phyloP scores from a whole-genome alignment of 2,113 vertebrate genomes.

The Aphelocoma coerulescens region DNA sequence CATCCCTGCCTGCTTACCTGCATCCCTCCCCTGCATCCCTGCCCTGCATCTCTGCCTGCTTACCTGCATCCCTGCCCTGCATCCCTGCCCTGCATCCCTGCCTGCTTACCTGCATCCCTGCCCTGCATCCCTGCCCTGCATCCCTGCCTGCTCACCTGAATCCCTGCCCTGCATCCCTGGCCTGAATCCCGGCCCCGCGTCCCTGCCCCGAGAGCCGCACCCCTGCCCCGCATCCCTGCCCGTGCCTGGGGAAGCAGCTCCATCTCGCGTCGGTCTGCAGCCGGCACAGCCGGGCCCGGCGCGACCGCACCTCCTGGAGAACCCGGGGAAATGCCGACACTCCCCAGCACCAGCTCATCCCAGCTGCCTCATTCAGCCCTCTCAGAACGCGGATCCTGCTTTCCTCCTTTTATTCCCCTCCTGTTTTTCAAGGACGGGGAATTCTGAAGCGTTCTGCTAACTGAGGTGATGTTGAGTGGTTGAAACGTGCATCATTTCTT shows the following conservation, averaged over 20 bases:
- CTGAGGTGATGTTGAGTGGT: background rate
- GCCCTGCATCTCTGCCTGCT: background rate
- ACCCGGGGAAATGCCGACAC: background rate
- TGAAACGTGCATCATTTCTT: background rate
- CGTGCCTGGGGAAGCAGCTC: background rate
- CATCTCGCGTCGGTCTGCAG: slow-evolving; percentile 47
- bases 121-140: background rate
- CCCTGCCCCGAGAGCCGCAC: too few species aligned
- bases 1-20: too few species aligned
- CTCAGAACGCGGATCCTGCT: background rate
- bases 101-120: background rate
- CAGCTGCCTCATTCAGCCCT: background rate
- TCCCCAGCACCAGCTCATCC: background rate
- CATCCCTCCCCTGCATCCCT: background rate
- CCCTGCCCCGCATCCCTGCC: background rate
- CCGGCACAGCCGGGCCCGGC: background rate
- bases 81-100: background rate
- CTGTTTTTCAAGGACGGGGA: background rate
- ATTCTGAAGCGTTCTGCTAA: background rate
- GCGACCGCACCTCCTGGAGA: fast-evolving
- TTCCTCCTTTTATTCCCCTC: background rate
- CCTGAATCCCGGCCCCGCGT: background rate
- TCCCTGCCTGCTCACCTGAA: background rate
- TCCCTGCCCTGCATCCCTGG: background rate
- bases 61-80: background rate